Evolutionary conservation across 2,888 invertebrate species (phyloP).

Genomic region (Sericinus montela): DNA sequence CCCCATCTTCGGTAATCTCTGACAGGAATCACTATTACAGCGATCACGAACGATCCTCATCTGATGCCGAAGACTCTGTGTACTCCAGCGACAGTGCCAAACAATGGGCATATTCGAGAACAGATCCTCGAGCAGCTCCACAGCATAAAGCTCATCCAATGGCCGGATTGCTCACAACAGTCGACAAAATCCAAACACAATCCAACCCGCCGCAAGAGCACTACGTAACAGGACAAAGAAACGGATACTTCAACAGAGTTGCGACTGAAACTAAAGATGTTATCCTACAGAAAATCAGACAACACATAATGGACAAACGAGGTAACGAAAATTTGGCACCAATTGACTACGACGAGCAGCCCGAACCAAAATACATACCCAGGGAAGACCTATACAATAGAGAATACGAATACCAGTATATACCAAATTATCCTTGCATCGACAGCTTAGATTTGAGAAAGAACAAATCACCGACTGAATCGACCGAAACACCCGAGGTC

Average conservation of each 20-base stretch:
- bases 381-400: conserved; percentile 54
- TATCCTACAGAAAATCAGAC: conserved; percentile 72
- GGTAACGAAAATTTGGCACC: conserved; percentile 47
- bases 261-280: conserved; percentile 71
- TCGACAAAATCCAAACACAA: conserved; percentile 51
- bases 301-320: conserved; percentile 74
- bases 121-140: conserved; percentile 28
- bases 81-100: conserved; percentile 56
- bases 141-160: conserved; percentile 41
- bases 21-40: conserved; percentile 70
- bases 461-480: conserved; percentile 62
- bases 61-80: conserved; percentile 65
- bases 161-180: conserved; percentile 73
- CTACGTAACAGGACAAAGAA: conserved; percentile 41
- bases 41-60: conserved; percentile 66
- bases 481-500: conserved; percentile 34
- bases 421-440: conserved; percentile 32
- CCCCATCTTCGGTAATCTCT: conserved; percentile 65
- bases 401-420: conserved; percentile 47
- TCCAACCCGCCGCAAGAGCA: conserved; percentile 43
- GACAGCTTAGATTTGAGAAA: conserved; percentile 69
- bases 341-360: conserved; percentile 41
- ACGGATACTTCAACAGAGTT: conserved; percentile 61
- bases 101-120: conserved; percentile 48
- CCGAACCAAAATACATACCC: conserved; percentile 49